These are phyloP conservation scores for Diuraphis noxia DNA, from an alignment of 1,140 invertebrate genomes.

Conservation along the genomic window DNA sequence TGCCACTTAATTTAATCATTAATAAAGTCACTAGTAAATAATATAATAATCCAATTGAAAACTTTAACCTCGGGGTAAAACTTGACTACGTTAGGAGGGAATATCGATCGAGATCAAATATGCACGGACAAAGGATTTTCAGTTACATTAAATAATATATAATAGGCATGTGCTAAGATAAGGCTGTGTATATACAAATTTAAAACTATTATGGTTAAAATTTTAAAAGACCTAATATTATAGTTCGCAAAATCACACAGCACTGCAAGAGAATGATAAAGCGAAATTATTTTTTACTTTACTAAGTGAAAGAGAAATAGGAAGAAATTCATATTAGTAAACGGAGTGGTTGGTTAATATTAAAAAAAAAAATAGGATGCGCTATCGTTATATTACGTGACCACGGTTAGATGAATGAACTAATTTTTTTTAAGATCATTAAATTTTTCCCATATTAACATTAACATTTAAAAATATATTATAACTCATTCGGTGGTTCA, in stretches of 20 bases:
- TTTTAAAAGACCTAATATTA: not conserved
- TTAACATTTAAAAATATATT: not conserved
- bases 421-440: not conserved
- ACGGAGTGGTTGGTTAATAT: no score
- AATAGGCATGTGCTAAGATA: no score
- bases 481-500: not conserved
- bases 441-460: not conserved
- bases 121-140: not conserved
- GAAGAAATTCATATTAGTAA: not conserved
- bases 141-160: not conserved
- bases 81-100: no score
- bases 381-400: not conserved
- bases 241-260: not conserved
- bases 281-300: no score
- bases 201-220: not conserved
- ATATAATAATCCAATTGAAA: not conserved
- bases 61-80: not conserved
- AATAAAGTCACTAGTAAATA: not conserved
- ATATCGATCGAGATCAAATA: not conserved
- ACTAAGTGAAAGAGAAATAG: not conserved
- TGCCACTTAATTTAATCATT: not conserved
- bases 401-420: not conserved
- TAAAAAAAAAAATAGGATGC: no score
- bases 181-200: not conserved
- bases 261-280: not conserved